Evolutionary conservation across 2,888 invertebrate species (phyloP).

Genomic region (Dichetophora obliterata): DNA sequence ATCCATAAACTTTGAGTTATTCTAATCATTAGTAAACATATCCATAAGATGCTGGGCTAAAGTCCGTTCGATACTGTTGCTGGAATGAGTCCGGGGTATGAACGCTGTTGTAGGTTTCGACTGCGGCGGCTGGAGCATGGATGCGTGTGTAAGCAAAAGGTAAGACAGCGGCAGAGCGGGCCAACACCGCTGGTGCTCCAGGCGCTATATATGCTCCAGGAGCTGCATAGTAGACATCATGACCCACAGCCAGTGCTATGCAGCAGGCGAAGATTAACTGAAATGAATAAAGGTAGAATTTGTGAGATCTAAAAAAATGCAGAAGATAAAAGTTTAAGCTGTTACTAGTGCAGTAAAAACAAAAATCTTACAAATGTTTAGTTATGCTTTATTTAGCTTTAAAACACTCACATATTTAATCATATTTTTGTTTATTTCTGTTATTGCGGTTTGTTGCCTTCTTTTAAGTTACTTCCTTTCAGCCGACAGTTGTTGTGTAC

Average conservation of each 20-base stretch:
- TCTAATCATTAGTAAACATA: slow-evolving; percentile 53
- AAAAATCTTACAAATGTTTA: background rate
- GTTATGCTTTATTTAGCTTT: background rate
- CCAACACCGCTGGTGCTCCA: slow-evolving; percentile 29
- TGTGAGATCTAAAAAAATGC: background rate
- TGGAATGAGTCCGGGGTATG: slow-evolving; percentile 62
- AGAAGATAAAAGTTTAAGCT: background rate
- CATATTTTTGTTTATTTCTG: background rate
- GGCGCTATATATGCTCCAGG: slow-evolving; percentile 53
- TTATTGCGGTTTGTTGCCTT: background rate
- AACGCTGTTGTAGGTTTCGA: slow-evolving; percentile 64
- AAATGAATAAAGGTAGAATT: background rate
- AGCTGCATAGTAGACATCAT: slow-evolving; percentile 55
- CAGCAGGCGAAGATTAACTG: slow-evolving; percentile 56
- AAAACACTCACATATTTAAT: slow-evolving; percentile 17
- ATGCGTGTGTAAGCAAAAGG: slow-evolving; percentile 59
- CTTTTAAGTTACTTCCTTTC: background rate
- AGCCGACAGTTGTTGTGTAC: slow-evolving; percentile 8
- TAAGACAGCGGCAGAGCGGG: slow-evolving; percentile 41
- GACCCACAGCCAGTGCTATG: slow-evolving; percentile 53
- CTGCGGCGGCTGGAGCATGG: slow-evolving; percentile 48
- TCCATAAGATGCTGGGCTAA: slow-evolving; percentile 62
- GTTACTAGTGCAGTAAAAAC: background rate
- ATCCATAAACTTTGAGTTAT: background rate
- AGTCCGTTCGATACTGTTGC: slow-evolving; percentile 63